Conservation (phyloP, 2,888 invertebrate species). For the Lymantria monacha region DNA sequence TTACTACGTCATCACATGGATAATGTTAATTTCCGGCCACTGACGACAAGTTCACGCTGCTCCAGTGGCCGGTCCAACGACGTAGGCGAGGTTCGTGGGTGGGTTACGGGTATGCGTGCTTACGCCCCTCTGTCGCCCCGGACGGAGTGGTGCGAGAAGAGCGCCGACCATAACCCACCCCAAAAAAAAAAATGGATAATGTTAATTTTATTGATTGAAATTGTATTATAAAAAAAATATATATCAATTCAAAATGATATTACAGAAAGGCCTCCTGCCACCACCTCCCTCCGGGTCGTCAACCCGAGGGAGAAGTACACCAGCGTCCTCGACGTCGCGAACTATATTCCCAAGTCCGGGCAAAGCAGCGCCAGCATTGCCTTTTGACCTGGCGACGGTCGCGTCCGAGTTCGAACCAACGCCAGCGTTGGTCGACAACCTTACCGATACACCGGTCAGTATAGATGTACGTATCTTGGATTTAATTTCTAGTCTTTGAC, state of each 20-base stretch:
- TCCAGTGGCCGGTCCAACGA: too few relatives aligned
- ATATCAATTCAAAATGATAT: neutral
- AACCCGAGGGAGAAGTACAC: slow-evolving; percentile 57
- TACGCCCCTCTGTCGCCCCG: too few relatives aligned
- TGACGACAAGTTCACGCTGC: too few relatives aligned
- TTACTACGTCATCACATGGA: too few relatives aligned
- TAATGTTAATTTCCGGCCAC: too few relatives aligned
- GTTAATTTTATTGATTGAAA: too few relatives aligned
- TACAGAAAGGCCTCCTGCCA: slow-evolving; percentile 72
- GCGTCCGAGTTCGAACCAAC: slow-evolving; percentile 56
- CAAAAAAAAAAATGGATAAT: too few relatives aligned
- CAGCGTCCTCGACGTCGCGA: slow-evolving; percentile 41
- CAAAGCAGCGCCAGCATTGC: slow-evolving; percentile 47
- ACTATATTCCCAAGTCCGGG: slow-evolving; percentile 57
- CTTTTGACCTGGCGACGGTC: slow-evolving; percentile 60
- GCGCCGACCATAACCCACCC: too few relatives aligned
- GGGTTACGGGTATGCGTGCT: too few relatives aligned
- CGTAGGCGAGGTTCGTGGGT: too few relatives aligned
- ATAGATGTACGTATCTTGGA: slow-evolving; percentile 7
- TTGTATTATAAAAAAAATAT: too few relatives aligned
- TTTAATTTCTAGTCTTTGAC: neutral
- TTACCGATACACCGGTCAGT: slow-evolving; percentile 57
- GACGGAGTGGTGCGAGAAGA: too few relatives aligned
- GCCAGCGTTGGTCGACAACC: slow-evolving; percentile 52
- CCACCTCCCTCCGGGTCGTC: slow-evolving; percentile 64